Evolutionary conservation across 2,797 vertebrate genomes (phyloP), one percentile per base, ranked within the genome.

Genomic region (Sebastes goodei): DNA sequence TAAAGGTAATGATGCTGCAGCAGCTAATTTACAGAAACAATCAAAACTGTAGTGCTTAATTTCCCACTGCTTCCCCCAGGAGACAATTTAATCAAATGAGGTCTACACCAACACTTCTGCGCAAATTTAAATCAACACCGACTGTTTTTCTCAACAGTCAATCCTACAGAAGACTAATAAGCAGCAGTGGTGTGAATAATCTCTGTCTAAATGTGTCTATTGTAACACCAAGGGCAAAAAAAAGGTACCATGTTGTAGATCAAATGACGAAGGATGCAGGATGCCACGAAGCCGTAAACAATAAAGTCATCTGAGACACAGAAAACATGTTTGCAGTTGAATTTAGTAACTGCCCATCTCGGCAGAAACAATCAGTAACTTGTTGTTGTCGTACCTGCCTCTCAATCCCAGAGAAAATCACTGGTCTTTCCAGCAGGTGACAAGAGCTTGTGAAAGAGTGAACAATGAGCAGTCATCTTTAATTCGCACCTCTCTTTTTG

Each of bases 11-110:
- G 35, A 71, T 21, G 33, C 63, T 74, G 74, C 64, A n/a, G 33
- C 42, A 42, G 69, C 67, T 81, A 66, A 85, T 88, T 83, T 74
- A 75, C 35, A 80, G 29, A 79, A 83, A 78, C 6, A 84, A 86
- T 87, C 61, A 88, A 56, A 82, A 35, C 60, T 52, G 52, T 35
- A 10, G 62, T 21, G 55, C n/a, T 80, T 81, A 3, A 69, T 83
- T 80, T 71, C 32, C 71, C 32, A 2, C 25, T n/a, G 57, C 23
- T 57, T 76, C 29, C 66, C 29, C 35, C 73, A 69, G 57, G 55
- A 75, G 65, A 81, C 42, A 38, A 66, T 79, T 78, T 71, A 84
- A 84, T 91, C 74, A 82, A 75, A 27, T 27, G 29, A 77, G 56
- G 15, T 55, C 46, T 14, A 17, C 11, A 27, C 17, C 35, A 59